A percentile compares a stretch with the other conserved stretches of the same genome.
These are phyloP conservation scores for Actenoides hombroni DNA, from an alignment of 2,113 vertebrate species.

Conservation along the genomic window DNA sequence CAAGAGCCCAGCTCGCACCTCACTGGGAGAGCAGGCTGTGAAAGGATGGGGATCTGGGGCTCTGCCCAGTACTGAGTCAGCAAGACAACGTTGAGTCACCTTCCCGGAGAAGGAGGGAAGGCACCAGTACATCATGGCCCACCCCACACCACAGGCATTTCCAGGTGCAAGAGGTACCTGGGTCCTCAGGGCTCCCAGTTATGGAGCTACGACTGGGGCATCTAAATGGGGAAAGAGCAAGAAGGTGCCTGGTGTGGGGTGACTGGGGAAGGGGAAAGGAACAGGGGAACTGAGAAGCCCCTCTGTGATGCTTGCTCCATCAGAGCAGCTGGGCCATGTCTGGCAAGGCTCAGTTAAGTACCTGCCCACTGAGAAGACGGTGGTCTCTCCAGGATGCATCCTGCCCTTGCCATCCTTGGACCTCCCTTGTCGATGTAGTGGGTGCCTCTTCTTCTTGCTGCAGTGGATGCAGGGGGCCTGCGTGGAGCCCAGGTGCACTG, in stretches of 20 bases:
- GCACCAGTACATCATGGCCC: background rate
- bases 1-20: fast-evolving
- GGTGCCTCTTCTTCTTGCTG: constrained; percentile 82
- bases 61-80: constrained; percentile 5
- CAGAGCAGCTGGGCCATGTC: background rate
- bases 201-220: background rate
- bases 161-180: background rate
- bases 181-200: background rate
- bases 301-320: background rate
- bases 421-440: constrained; percentile 78
- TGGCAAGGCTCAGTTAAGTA: background rate
- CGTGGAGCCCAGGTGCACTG: constrained; percentile 86
- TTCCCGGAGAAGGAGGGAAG: background rate
- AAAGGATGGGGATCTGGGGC: background rate
- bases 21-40: background rate
- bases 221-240: fast-evolving
- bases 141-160: background rate
- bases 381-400: constrained; percentile 85
- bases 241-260: background rate
- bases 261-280: background rate
- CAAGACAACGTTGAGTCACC: constrained; percentile 24
- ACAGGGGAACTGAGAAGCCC: background rate
- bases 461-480: constrained; percentile 90
- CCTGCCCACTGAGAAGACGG: constrained; percentile 95
- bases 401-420: constrained; percentile 80